phyloP scores from a whole-genome alignment of 1,140 invertebrate genomes.

The Phymorhynchus buccinoides region DNA sequence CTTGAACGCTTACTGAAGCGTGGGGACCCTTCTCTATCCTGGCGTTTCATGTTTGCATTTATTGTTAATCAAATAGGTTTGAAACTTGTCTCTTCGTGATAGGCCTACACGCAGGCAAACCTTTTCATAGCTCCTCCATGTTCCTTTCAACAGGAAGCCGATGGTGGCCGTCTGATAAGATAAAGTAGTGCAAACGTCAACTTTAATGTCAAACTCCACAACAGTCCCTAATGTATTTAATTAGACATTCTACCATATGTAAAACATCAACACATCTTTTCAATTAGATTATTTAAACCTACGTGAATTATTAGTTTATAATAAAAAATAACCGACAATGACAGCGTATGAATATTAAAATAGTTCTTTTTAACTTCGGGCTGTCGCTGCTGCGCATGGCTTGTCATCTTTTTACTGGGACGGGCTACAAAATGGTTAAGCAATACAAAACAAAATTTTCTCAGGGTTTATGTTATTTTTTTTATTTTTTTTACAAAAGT shows the following conservation, averaged over 20 bases:
- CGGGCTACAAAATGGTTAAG: too few relatives aligned
- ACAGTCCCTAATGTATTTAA: background rate
- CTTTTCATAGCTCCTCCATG: background rate
- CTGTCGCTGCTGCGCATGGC: too few relatives aligned
- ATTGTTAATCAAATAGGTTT: slow-evolving; percentile 52
- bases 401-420: too few relatives aligned
- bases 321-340: background rate
- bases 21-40: slow-evolving; percentile 71
- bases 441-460: too few relatives aligned
- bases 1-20: slow-evolving; percentile 75
- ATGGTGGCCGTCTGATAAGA: background rate
- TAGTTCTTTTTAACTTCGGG: too few relatives aligned
- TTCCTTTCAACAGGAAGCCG: slow-evolving; percentile 24
- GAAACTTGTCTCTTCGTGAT: background rate
- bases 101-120: background rate
- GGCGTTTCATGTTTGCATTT: slow-evolving; percentile 61
- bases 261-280: background rate
- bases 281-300: background rate
- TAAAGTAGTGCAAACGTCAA: background rate
- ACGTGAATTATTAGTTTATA: background rate
- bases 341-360: slow-evolving; percentile 1
- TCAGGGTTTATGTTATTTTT: too few relatives aligned
- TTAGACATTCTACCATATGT: background rate
- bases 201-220: background rate
- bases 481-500: too few relatives aligned